Conservation (phyloP, 2,113 vertebrate genomes). For the Antigone vipio region DNA sequence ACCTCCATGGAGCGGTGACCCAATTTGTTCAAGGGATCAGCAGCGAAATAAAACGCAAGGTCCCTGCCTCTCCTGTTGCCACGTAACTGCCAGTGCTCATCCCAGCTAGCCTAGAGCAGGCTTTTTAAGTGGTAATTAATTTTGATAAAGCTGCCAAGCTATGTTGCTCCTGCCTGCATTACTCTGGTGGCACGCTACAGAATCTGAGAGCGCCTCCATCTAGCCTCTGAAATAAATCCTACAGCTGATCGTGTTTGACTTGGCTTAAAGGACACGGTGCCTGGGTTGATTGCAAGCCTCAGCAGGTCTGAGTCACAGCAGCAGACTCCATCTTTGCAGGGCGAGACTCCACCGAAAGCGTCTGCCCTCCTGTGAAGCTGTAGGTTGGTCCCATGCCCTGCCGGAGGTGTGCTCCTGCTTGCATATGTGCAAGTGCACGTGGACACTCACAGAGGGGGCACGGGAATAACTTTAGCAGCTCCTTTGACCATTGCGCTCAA, state of each 20-base stretch:
- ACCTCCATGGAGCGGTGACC: not conserved
- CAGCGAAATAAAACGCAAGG: not conserved
- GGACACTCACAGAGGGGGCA: not conserved
- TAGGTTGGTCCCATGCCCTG: not conserved
- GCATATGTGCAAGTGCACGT: not conserved
- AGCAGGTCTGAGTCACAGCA: not conserved
- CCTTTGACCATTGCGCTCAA: not conserved
- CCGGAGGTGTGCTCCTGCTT: not conserved
- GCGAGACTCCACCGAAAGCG: not conserved
- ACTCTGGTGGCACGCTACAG: not conserved
- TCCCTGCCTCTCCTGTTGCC: not conserved
- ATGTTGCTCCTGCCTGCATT: not conserved
- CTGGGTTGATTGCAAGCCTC: rapidly evolving
- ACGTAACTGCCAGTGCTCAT: not conserved
- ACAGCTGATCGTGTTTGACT: not conserved
- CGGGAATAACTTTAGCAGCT: not conserved
- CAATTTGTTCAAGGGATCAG: not conserved
- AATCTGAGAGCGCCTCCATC: not conserved
- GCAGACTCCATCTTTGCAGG: not conserved
- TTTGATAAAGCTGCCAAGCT: not conserved
- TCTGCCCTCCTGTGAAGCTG: not conserved
- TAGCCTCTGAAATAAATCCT: not conserved
- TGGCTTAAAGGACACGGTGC: not conserved
- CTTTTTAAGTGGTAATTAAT: not conserved
- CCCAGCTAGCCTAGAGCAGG: not conserved